Base-by-base conservation (phyloP, 2,888 invertebrate species). In the Bombylius major region DNA sequence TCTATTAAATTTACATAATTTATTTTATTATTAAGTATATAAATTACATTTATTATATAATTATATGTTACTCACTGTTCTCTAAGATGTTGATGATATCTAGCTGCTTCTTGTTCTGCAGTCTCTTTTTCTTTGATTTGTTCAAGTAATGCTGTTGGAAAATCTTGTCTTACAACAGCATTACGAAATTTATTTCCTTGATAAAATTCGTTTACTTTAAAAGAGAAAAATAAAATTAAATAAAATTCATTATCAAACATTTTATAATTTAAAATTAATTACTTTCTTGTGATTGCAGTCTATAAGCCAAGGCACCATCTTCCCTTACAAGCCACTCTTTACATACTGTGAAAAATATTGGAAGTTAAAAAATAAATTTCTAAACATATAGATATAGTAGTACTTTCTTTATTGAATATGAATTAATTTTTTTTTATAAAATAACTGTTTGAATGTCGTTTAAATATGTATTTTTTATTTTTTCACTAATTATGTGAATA, bases 311-410 rank as follows among this genome's bases (percentile, higher is more conserved):
- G 23, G 87, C 89, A 61, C 86, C 84, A 72, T 90, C 90, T 76
- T 90, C 90, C 65, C 87, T 82, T 42, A 90, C 84, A 64, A 86
- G 76, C 88, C 89, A 90, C 73, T 89, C 86, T 64, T 85, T 82
- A 67, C 89, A 86, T 57, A 89, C 88, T 84, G 76, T 54, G 75
- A 76, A 23, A 23, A 23, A 23, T n/a, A 62, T 65, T 62, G 63
- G 61, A 23, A 23, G 23, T 23, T 23, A 23, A 23, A 23, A 23
- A 23, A 23, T 23, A 23, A 23, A 23, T 23, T 23, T 23, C 23
- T 23, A 23, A 23, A 23, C 23, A 23, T 23, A 23, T 23, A 23
- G 33, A 49, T 9, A 49, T 11, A 14, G 49, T 13, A 23, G 23
- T 23, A 23, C 23, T 1, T 23, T 23, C 23, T 23, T 23, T 1